Base-by-base conservation (phyloP, 2,113 vertebrate genomes). In the Myrmecophaga tridactyla region DNA sequence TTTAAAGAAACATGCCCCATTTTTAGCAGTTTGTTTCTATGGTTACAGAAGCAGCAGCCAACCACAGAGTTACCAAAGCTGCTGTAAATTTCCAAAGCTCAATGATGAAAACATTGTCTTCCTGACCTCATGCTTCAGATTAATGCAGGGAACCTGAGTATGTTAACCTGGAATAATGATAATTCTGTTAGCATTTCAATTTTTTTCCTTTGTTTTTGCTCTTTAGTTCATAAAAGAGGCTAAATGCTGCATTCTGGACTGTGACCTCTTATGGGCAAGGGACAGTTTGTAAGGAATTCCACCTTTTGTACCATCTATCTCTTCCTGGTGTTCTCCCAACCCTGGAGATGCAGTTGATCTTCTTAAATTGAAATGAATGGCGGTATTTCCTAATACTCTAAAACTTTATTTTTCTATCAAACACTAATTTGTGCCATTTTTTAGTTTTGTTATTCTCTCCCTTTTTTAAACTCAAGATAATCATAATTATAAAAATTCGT, bases 21-120 rank as follows among this genome's bases (percentile, higher is more conserved):
- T 98, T 97, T 97, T 97, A 98, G 98, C 97, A 81, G 90, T 85
- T 96, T 97, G 98, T 98, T 98, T 98, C 98, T 98, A 98, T 98
- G 96, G 97, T 92, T 98, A 98, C 98, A 97, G 92, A 97, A 97
- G 90, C 92, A 92, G 95, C 97, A 97, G 96, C 97, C 96, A 96
- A 77, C 90, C 0, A 94, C 51, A 80, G 94, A 97, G 94, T 98
- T 98, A 80, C 78, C 90, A 60, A 41, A 0, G 63, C 92, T 91
- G 96, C 96, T 97, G 97, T 98, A 98, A 98, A 98, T 98, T 98
- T 98, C 98, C 97, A 97, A 91, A 87, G 90, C 95, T 96, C n/a
- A 95, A 84, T 97, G 78, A 85, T 96, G 86, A 94, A 96, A 86
- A 39, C 94, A 34, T 29, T 48, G 93, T 97, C 97, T 97, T 96